A percentile compares a stretch with the other conserved stretches of the same genome.
These are phyloP conservation scores for Penaeus japonicus DNA, from an alignment of 1,140 invertebrate species.

Conservation along the genomic window DNA sequence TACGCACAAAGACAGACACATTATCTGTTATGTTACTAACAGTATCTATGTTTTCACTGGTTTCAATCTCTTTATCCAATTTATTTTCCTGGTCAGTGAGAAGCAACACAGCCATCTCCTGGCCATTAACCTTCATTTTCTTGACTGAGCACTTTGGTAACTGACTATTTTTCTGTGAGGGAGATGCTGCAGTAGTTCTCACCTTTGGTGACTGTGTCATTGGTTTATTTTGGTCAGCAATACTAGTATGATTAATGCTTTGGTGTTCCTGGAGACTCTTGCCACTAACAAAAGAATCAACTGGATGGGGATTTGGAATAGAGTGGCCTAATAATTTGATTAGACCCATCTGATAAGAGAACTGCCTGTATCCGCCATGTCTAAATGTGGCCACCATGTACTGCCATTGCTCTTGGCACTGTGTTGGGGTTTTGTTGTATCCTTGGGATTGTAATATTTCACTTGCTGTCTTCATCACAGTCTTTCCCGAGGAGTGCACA, in stretches of 20 bases:
- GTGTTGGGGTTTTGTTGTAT: conserved; percentile 15
- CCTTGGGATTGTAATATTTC: not conserved
- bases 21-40: not conserved
- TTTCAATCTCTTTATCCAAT: not conserved
- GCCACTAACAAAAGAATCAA: not conserved
- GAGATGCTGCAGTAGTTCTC: not conserved
- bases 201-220: not conserved
- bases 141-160: no score
- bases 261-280: not conserved
- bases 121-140: no score
- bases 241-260: not conserved
- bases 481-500: not conserved
- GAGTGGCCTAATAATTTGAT: conserved; percentile 9
- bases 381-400: conserved; percentile 30
- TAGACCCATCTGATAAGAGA: conserved; percentile 15
- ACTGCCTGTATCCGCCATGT: conserved; percentile 30
- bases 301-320: not conserved
- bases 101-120: no score
- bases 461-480: not conserved
- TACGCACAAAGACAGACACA: conserved; percentile 26
- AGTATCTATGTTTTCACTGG: not conserved
- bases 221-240: not conserved
- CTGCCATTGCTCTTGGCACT: conserved; percentile 32
- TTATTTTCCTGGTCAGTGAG: no score
- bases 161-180: not conserved